A percentile compares a stretch with the other conserved stretches of the same genome.
phyloP scores from a whole-genome alignment of 2,113 vertebrate genomes.

The Elanoides forficatus region DNA sequence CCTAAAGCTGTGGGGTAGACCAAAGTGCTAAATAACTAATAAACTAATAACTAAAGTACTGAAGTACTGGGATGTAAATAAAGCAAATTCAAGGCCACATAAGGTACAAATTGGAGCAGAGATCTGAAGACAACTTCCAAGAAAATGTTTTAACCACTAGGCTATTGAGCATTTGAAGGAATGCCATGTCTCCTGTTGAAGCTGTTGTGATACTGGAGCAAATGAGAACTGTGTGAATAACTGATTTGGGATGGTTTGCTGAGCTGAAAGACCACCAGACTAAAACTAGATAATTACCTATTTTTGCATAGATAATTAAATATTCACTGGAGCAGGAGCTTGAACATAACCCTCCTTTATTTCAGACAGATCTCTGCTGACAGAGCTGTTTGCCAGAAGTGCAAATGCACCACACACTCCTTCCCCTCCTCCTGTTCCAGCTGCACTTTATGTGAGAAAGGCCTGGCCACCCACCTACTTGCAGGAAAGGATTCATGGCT shows the following conservation, averaged over 20 bases:
- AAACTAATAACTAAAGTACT: background rate
- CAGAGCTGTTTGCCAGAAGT: background rate
- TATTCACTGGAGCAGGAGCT: background rate
- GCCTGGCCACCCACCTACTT: background rate
- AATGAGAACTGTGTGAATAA: background rate
- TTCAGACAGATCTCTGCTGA: slow-evolving; percentile 5
- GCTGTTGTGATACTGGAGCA: background rate
- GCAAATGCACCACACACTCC: background rate
- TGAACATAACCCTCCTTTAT: background rate
- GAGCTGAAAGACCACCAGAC: background rate
- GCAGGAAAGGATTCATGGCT: background rate
- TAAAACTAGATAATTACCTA: slow-evolving; percentile 2
- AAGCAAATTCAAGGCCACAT: background rate
- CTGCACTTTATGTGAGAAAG: background rate
- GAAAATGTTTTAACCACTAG: background rate
- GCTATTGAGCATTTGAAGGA: background rate
- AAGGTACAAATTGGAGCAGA: background rate
- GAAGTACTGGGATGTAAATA: background rate
- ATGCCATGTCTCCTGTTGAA: background rate
- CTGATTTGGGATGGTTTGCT: background rate
- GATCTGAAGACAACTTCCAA: background rate
- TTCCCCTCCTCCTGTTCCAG: slow-evolving; percentile 16
- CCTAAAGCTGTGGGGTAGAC: background rate
- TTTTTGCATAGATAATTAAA: slow-evolving; percentile 47
- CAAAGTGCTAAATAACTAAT: background rate